Evolutionary conservation across 2,797 vertebrate genomes (phyloP), one percentile per base, ranked within the genome.

Genomic region (Parauchenoglanis punctatus): DNA sequence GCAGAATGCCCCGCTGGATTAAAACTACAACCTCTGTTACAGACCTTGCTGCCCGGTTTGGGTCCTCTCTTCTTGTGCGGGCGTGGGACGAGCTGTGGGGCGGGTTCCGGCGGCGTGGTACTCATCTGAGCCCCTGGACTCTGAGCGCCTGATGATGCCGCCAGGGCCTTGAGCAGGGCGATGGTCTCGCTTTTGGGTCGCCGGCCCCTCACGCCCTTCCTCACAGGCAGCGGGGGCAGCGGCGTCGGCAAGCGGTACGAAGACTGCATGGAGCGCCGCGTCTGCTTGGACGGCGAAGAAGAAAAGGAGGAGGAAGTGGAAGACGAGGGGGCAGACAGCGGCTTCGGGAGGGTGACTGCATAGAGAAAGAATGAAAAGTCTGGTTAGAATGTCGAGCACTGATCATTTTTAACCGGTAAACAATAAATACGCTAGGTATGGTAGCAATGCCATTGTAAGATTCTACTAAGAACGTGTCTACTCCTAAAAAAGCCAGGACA

Each of bases 1-100:
- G 46, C 10, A 25, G 5, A 68, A 68, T 28, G 10, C n/a, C 63
- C 63, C 7, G 4, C 6, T 5, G 67, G 6, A 40, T 70, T 70
- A 70, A 35, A 70, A 12, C 44, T 4, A 3, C 18, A 46, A 17
- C 15, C 56, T 7, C 8, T 44, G 28, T 25, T 40, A 35, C 25
- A 76, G 17, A 99, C 98, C 97, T 98, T 99, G 96, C 96, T 97
- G 91, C 96, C 97, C 18, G 97, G 96, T 89, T 97, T 97, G 92
- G 96, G 95, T 78, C 95, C 96, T 92, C 96, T 97, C 94, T 97
- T 97, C 92, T 96, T 97, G 91, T 95, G 90, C 83, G 95, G 94
- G 92, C 95, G 94, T 63, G 59, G 52, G 23, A 65, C 0, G 31
- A 78, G 85, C 13, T 86, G 85, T 15, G 85, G 31, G 25, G 28